These are phyloP conservation scores for Heterohyrax brucei DNA, from an alignment of 2,797 vertebrate species.

Conservation along the genomic window DNA sequence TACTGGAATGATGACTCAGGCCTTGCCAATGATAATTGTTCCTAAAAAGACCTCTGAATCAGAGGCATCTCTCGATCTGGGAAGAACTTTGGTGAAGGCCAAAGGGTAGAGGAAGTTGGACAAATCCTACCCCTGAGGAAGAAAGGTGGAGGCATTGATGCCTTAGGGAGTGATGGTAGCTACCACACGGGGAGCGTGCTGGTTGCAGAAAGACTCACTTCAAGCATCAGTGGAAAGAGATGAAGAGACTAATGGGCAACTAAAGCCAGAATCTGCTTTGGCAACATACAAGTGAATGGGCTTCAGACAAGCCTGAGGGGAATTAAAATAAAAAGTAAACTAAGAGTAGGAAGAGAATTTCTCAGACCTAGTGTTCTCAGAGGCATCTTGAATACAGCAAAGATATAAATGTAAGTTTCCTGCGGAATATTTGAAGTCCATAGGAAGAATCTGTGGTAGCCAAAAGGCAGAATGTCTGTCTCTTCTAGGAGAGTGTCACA, in stretches of 20 bases:
- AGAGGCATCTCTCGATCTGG: not conserved
- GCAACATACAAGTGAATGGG: not conserved
- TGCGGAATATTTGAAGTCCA: not conserved
- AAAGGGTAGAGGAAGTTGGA: not conserved
- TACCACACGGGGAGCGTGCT: not conserved
- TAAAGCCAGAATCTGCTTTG: not conserved
- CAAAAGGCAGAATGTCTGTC: not conserved
- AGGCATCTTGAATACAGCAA: not conserved
- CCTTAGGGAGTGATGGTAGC: not conserved
- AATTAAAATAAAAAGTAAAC: not conserved
- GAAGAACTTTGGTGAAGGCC: not conserved
- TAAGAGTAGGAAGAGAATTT: not conserved
- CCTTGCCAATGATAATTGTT: not conserved
- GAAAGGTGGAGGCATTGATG: not conserved
- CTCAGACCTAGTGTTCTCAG: not conserved
- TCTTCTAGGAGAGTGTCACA: not conserved
- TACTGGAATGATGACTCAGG: not conserved
- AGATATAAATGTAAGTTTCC: not conserved
- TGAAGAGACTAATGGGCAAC: not conserved
- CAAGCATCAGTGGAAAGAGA: not conserved
- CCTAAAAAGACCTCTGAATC: constrained; percentile 48
- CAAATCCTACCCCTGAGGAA: not conserved
- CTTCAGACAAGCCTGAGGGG: not conserved
- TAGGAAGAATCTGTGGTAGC: not conserved
- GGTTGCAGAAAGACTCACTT: not conserved